Evolutionary conservation across 2,797 vertebrate genomes (phyloP), one percentile per base, ranked within the genome.

Genomic region (Mergus octosetaceus): DNA sequence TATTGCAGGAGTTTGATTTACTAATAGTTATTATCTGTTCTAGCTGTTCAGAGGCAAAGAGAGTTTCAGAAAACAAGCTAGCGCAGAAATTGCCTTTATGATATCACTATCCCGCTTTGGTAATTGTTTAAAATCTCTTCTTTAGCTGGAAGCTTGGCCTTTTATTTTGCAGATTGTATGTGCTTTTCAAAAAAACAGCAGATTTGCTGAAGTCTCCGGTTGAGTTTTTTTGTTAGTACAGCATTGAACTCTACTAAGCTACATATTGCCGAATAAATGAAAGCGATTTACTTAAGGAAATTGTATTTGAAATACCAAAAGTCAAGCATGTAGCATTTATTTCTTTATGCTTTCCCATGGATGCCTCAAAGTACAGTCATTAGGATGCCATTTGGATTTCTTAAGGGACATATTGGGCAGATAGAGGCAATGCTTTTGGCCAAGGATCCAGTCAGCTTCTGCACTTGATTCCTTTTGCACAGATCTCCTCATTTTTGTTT

Each of bases 11-110:
- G 98, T 99, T 99, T 99, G 99, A 99, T 99, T 99, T 98, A 99
- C 98, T 99, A 99, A 99, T 99, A 99, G 99, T 99, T 99, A 99
- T 99, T 99, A 99, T 99, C 99, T 99, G 98, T 99, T 99, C 98
- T 98, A 98, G 98, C 98, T 98, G 98, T 98, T 99, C 98, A 87
- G 98, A 96, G 97, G 97, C 97, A 97, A 71, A 91, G 96, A 97
- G 97, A 98, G 97, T 97, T 96, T 95, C 97, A 95, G 96, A 89
- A 95, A 98, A 98, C 97, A 97, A 98, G 98, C 98, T 97, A 96
- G 98, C 89, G 93, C 97, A 97, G 97, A 98, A 98, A 98, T 98
- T 97, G 97, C 97, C 98, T 98, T 98, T 97, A 98, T 97, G 98
- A 96, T 96, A 82, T 95, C 97, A 91, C 90, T 85, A 57, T 77